phyloP scores from a whole-genome alignment of 2,888 invertebrate genomes.

The Xestobium rufovillosum region DNA sequence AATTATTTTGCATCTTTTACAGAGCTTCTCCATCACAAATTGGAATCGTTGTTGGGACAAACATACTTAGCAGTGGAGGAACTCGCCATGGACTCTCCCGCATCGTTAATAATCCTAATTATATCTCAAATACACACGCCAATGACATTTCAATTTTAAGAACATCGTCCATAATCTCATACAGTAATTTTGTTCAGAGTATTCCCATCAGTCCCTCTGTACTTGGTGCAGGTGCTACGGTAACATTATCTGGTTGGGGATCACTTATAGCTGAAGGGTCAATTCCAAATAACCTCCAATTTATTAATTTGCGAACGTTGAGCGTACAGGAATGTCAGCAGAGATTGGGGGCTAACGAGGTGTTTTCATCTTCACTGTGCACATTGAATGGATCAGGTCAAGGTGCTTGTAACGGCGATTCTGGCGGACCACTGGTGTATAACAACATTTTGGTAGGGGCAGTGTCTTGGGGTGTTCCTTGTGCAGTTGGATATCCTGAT shows the following conservation, averaged over 20 bases:
- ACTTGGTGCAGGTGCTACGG: neutral
- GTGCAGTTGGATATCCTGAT: constrained; percentile 1
- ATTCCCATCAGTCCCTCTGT: neutral
- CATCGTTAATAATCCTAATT: neutral
- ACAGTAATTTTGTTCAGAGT: neutral
- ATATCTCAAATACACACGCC: neutral
- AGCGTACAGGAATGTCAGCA: neutral
- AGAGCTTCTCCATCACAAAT: neutral
- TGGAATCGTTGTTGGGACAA: neutral
- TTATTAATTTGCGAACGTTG: neutral
- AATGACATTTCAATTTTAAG: neutral
- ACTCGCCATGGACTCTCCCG: neutral
- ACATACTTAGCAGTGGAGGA: constrained; percentile 2
- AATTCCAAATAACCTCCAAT: neutral
- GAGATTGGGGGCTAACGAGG: neutral
- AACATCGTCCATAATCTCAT: neutral
- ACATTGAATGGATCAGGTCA: neutral
- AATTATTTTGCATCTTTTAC: neutral
- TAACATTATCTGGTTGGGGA: neutral
- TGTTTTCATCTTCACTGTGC: neutral
- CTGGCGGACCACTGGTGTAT: neutral
- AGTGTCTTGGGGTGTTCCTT: neutral
- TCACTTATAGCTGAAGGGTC: neutral
- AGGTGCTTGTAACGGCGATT: neutral
- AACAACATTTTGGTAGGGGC: neutral